Evolutionary conservation across 2,113 vertebrate species (phyloP), one percentile per base, ranked within the genome.

Genomic region (Hypanus sabinus): DNA sequence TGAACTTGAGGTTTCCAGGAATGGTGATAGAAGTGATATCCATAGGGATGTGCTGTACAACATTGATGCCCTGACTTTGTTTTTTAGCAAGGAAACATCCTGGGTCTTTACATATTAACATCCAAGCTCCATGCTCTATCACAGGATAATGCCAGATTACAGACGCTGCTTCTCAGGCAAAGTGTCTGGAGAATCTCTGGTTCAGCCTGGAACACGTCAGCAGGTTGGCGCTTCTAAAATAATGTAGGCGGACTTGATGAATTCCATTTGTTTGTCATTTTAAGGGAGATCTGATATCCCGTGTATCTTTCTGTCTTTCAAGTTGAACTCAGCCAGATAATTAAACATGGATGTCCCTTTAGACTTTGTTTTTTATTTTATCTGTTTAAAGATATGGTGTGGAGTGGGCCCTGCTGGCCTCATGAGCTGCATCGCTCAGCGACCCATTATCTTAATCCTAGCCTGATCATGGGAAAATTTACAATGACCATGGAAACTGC

Each of bases 221-320:
- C 24, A 30, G 73, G 73, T 27, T 8, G 27, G 3, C 4, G 60
- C 12, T 87, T 87, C 60, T 60, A 9, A 87, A 60, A 60, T 85
- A 85, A 81, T 60, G 83, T 27, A 87, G 55, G 83, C 83, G 60
- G 55, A 60, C 46, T 87, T 87, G 55, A 87, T 87, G 55, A 87
- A 87, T 14, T 24, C 24, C 24, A n/a, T 81, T 81, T 24, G 16
- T 46, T 81, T 20, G 46, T 46, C 46, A 46, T 46, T 46, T 46
- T 46, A 46, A 46, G 2, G 1, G 46, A 46, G 46, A 46, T 46
- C 46, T 46, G 46, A 46, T 46, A 46, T 46, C 46, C 4, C 1
- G 46, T 46, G 46, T 46, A 46, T 46, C 46, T 46, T 46, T 46
- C 46, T 46, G 46, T 46, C 46, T 46, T 46, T 46, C 46, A 46